Conservation (phyloP, 2,797 vertebrate species). For the Cichlasoma orientale region DNA sequence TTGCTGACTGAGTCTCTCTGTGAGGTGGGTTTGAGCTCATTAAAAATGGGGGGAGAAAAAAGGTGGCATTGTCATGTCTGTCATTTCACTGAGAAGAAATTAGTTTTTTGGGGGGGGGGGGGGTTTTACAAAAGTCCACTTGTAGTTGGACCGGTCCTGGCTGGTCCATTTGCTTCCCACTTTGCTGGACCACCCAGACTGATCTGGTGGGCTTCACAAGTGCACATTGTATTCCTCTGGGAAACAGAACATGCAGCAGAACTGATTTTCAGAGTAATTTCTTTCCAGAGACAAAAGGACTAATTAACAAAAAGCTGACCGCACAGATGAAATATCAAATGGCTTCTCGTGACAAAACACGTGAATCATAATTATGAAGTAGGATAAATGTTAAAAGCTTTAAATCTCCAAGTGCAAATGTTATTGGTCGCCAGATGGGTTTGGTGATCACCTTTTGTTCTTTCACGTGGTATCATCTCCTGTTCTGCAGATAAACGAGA, state of each 20-base stretch:
- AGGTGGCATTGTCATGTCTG: constrained; percentile 61
- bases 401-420: background rate
- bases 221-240: constrained; percentile 65
- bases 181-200: constrained; percentile 72
- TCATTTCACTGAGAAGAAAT: constrained; percentile 57
- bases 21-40: constrained; percentile 72
- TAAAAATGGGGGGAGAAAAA: constrained; percentile 57
- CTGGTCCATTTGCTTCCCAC: constrained; percentile 50
- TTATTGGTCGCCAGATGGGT: background rate
- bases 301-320: constrained; percentile 39
- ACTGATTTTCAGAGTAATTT: constrained; percentile 44
- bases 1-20: constrained; percentile 59
- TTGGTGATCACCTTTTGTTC: background rate
- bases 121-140: constrained; percentile 60
- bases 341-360: background rate
- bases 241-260: constrained; percentile 40
- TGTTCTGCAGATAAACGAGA: too few species aligned
- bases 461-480: too few species aligned
- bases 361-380: background rate
- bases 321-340: constrained; percentile 7
- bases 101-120: constrained; percentile 16
- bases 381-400: background rate
- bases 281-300: constrained; percentile 46
- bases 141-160: constrained; percentile 59
- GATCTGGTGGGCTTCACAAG: constrained; percentile 60